Percentiles rank a stretch among this genome's conserved stretches.
Conservation (phyloP, 2,113 vertebrate genomes). For the Pollachius pollachius region DNA sequence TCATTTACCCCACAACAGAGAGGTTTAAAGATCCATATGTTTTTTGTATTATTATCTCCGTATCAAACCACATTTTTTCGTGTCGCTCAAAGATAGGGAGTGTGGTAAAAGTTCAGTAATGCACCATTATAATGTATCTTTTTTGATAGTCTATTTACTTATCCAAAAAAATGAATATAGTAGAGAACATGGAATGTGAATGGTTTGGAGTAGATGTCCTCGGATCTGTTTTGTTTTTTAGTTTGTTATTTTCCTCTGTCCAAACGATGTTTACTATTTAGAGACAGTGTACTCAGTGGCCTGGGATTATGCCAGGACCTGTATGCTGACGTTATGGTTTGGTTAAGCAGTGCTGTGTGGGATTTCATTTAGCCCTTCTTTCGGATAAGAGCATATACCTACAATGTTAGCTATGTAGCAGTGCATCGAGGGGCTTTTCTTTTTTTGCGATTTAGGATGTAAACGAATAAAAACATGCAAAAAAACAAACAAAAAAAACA, state of each 20-base stretch:
- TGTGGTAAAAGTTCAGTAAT: not conserved
- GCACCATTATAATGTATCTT: not conserved
- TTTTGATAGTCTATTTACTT: not conserved
- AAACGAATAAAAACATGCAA: no score
- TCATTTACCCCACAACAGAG: slow-evolving; percentile 28
- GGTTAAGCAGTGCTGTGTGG: not conserved
- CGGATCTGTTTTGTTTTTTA: slow-evolving; percentile 7
- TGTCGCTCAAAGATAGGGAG: not conserved
- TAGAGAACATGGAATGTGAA: slow-evolving; percentile 1
- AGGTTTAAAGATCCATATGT: slow-evolving; percentile 35
- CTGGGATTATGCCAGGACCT: slow-evolving; percentile 25
- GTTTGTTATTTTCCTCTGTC: slow-evolving; percentile 20
- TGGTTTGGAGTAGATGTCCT: slow-evolving; percentile 8
- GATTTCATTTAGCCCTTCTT: not conserved
- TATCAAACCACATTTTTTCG: not conserved
- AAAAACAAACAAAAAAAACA: not conserved
- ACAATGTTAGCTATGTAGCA: slow-evolving; percentile 63
- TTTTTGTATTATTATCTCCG: slow-evolving; percentile 3
- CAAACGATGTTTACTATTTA: slow-evolving; percentile 32
- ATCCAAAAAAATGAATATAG: not conserved
- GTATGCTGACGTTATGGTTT: slow-evolving; percentile 3
- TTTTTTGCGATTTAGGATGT: slow-evolving; percentile 44
- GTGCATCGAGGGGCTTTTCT: slow-evolving; percentile 42
- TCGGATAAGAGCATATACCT: slow-evolving; percentile 49
- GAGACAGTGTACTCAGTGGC: slow-evolving; percentile 37